Conservation (phyloP, 1,140 invertebrate species). For the Pteromalus puparum region DNA sequence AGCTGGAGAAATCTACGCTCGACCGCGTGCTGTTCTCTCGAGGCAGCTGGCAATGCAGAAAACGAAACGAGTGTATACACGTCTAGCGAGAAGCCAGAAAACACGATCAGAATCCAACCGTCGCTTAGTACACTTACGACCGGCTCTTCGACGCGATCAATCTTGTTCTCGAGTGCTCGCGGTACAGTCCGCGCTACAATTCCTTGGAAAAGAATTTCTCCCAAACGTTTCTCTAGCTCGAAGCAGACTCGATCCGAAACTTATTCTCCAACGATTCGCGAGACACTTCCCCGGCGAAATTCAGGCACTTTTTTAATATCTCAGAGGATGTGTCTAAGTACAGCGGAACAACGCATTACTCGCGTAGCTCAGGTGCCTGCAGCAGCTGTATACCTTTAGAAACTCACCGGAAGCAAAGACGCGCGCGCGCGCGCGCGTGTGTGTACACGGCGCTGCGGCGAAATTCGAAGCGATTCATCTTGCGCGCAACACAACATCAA, state of each 20-base stretch:
- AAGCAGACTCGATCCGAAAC: background rate
- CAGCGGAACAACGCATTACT: background rate
- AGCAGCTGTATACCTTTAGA: background rate
- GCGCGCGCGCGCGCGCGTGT: background rate
- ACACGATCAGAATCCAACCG: constrained; percentile 12
- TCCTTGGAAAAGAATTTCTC: background rate
- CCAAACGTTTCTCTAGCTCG: background rate
- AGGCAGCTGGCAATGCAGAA: background rate
- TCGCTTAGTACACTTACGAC: constrained; percentile 15
- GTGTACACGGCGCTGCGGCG: background rate
- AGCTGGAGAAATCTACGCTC: background rate
- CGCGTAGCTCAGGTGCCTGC: background rate
- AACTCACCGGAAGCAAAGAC: background rate
- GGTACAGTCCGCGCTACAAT: constrained; percentile 36
- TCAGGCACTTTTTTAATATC: background rate
- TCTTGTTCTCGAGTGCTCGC: constrained; percentile 53
- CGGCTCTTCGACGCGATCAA: constrained; percentile 60
- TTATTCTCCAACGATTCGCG: no score
- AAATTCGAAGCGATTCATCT: constrained; percentile 56
- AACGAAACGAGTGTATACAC: no score
- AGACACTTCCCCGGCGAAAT: background rate
- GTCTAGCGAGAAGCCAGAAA: background rate
- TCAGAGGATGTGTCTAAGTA: background rate
- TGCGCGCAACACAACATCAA: constrained; percentile 37
- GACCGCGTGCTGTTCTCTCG: no score